Conservation (phyloP, 92 coral and sea anemone species). For the Zoanthus solanderi region DNA sequence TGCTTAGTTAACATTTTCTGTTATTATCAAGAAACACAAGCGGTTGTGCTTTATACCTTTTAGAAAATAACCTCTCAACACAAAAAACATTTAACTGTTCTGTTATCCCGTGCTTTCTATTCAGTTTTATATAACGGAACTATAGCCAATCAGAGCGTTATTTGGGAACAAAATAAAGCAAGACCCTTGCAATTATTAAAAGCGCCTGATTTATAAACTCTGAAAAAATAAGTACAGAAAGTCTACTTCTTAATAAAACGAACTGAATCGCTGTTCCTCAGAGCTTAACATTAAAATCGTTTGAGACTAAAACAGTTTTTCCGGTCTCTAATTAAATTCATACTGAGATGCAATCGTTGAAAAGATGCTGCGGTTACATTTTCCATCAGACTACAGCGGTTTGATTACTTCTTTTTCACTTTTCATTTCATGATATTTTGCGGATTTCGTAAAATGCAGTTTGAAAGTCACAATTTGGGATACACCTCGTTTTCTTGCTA, state of each 20-base stretch:
- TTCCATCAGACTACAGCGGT: background rate
- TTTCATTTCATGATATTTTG: background rate
- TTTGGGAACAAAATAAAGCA: background rate
- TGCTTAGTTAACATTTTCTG: too few relatives aligned
- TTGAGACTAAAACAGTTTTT: background rate
- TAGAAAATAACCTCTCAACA: too few relatives aligned
- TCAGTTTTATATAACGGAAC: too few relatives aligned
- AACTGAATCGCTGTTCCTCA: background rate
- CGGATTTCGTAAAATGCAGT: background rate
- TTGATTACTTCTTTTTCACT: background rate
- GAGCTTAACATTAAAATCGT: background rate
- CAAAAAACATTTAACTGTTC: too few relatives aligned
- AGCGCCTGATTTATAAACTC: background rate
- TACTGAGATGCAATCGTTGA: background rate
- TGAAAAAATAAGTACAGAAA: background rate
- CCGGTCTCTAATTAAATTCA: background rate
- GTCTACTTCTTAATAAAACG: background rate
- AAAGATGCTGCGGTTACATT: background rate
- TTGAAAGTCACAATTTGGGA: background rate
- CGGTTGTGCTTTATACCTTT: too few relatives aligned
- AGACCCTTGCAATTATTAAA: background rate
- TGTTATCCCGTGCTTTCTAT: too few relatives aligned
- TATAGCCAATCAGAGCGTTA: too few relatives aligned
- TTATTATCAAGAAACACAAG: too few relatives aligned
- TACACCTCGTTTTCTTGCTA: background rate